Base-by-base conservation (phyloP, 2,797 vertebrate genomes). In the Poeciliopsis presidionis region DNA sequence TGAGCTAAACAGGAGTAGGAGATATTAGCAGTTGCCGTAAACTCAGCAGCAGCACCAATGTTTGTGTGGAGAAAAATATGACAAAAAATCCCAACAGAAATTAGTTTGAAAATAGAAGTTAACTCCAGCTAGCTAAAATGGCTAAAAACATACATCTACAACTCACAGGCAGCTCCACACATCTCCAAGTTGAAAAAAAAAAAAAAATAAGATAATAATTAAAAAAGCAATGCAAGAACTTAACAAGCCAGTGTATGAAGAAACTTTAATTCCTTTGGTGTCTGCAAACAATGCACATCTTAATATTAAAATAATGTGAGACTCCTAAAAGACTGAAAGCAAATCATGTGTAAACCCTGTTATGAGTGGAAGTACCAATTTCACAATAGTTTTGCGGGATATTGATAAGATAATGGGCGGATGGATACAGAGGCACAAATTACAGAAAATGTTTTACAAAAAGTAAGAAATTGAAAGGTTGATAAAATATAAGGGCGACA, bases 241-340 rank as follows among this genome's bases (percentile, higher is more conserved):
- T 75, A 78, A 83, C 76, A 78, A 67, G 72, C 77, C 84, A 81
- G 90, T 92, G 87, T 93, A 86, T 91, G 79, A 91, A 92, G 76
- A 90, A 88, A 61, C 41, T 93, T 95, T 95, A 94, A 91, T 95
- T 94, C 89, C 94, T 96, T 96, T 95, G 95, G 94, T 95, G 94
- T 93, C 90, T 90, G 90, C 77, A 92, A 91, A 90, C 71, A 87
- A 89, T 83, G 70, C 84, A 81, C 55, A 92, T 91, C 71, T 84
- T 53, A 87, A 88, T 53, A 83, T 82, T 84, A 85, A 86, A 80
- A 86, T 8, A 6, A 79, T 67, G 70, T 55, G 36, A 80, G 25
- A 47, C 30, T 83, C 28, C 67, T 59, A 78, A 8, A 16, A 82
- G 49, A 79, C 65, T 5, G 13, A 76, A 84, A 82, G 84, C n/a